These are phyloP conservation scores for Scophthalmus maximus DNA, from an alignment of 2,113 vertebrate genomes.

Conservation along the genomic window DNA sequence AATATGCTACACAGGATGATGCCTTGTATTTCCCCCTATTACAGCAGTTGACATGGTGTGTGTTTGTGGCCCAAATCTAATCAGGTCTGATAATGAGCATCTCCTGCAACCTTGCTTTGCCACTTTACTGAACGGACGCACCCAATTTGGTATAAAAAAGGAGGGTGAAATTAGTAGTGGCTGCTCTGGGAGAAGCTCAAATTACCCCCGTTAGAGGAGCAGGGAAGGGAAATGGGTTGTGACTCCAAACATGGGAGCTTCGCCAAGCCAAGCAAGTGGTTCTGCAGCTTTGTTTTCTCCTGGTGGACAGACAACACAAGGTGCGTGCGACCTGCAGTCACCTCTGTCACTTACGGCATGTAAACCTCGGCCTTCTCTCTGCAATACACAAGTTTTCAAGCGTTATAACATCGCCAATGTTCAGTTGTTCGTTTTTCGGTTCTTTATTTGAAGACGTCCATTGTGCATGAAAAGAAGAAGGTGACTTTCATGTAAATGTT, in stretches of 20 bases:
- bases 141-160: constrained; percentile 50
- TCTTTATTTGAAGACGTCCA: no score
- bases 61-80: constrained; percentile 51
- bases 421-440: not conserved
- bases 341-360: constrained; percentile 11
- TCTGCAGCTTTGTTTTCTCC: constrained; percentile 51
- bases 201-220: constrained; percentile 40
- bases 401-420: not conserved
- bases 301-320: constrained; percentile 24
- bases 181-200: constrained; percentile 36
- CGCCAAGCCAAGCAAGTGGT: constrained; percentile 49
- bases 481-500: no score
- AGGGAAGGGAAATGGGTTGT: constrained; percentile 50
- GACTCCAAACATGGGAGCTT: constrained; percentile 58
- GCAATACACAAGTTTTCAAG: not conserved
- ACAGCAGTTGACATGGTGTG: constrained; percentile 21
- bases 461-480: no score
- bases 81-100: constrained; percentile 54
- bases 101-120: constrained; percentile 51
- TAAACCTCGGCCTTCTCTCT: not conserved
- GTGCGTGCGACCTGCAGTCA: constrained; percentile 16
- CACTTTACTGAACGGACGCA: constrained; percentile 52
- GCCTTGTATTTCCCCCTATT: not conserved
- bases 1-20: not conserved
- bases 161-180: constrained; percentile 43